Evolutionary conservation across 2,888 invertebrate species (phyloP), one percentile per base, ranked within the genome.

Genomic region (Diploptera punctata): DNA sequence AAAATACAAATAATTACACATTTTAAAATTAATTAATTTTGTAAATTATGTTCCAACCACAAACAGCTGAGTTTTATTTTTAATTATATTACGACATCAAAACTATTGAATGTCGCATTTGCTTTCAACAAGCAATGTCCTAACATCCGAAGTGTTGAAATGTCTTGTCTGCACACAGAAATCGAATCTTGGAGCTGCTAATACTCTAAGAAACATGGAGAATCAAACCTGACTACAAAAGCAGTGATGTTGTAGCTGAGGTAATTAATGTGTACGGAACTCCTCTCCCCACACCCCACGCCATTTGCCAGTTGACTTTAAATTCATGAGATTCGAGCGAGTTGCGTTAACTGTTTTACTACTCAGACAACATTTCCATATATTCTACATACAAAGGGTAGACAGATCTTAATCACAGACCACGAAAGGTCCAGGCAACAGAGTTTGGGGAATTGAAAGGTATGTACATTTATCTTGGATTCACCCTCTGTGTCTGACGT

Each of bases 301-400:
- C 31, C 57, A 24, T 57, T 57, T 57, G 57, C 57, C 57, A 57
- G 18, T 29, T 57, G 57, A 57, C 57, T 57, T 57, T 57, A 57
- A 57, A 57, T 57, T 57, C 57, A 57, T 57, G 57, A 57, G 57
- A 31, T 57, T 57, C 57, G 57, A 29, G 2, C 29, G 57, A 57
- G 29, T 10, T 26, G 57, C 52, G 49, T 49, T 2, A 49, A 49
- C 49, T 49, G 49, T 24, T n/a, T 29, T 26, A 57, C 26, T 52
- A 24, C 3, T 13, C 52, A 52, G 52, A 57, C 10, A 19, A 16
- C 57, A 57, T 29, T 26, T 57, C 57, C 57, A 57, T 57, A 57
- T n/a, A 57, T 29, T 57, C 57, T 29, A 3, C 29, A 33, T 33
- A 33, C 33, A 33, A 33, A 33, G 33, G 33, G 10, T 33, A 33